phyloP scores from a whole-genome alignment of 2,888 invertebrate species.

The Autographa pulchrina region DNA sequence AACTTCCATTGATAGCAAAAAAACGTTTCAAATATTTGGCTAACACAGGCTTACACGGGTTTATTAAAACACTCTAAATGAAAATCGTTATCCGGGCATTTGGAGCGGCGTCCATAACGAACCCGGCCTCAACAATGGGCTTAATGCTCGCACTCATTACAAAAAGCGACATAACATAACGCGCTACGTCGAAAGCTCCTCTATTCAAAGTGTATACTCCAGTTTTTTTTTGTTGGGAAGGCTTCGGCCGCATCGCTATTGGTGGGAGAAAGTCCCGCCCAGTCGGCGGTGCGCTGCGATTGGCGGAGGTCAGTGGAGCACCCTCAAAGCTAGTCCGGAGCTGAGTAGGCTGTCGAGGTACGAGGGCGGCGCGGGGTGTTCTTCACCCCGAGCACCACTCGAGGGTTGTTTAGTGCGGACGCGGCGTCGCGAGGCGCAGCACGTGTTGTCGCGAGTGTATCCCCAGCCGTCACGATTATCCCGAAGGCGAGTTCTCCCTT shows the following conservation, averaged over 20 bases:
- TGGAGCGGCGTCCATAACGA: constrained; percentile 88
- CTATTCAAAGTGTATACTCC: constrained; percentile 88
- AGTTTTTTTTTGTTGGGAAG: constrained; percentile 86
- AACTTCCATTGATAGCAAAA: constrained; percentile 54
- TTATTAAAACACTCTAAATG: constrained; percentile 89
- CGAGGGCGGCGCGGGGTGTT: constrained; percentile 88
- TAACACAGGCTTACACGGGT: constrained; percentile 84
- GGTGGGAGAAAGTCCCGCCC: constrained; percentile 82
- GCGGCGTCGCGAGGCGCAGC: constrained; percentile 86
- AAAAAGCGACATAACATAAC: constrained; percentile 89
- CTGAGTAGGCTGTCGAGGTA: constrained; percentile 89
- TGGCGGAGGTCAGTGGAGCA: constrained; percentile 84
- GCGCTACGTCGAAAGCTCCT: constrained; percentile 88
- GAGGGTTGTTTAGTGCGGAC: constrained; percentile 88
- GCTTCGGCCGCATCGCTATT: constrained; percentile 76
- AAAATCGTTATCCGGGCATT: constrained; percentile 88
- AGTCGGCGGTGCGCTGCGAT: constrained; percentile 72
- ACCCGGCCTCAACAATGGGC: constrained; percentile 88
- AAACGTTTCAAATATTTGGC: constrained; percentile 68
- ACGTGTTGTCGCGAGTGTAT: constrained; percentile 82
- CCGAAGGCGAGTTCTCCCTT: constrained; percentile 87
- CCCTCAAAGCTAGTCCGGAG: constrained; percentile 83
- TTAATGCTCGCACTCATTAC: constrained; percentile 89
- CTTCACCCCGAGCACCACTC: constrained; percentile 89
- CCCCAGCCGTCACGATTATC: constrained; percentile 83